Percentiles rank a stretch among this genome's conserved stretches.
Evolutionary conservation across 2,888 invertebrate genomes (phyloP).

Genomic region (Asteroscopus sphinx): DNA sequence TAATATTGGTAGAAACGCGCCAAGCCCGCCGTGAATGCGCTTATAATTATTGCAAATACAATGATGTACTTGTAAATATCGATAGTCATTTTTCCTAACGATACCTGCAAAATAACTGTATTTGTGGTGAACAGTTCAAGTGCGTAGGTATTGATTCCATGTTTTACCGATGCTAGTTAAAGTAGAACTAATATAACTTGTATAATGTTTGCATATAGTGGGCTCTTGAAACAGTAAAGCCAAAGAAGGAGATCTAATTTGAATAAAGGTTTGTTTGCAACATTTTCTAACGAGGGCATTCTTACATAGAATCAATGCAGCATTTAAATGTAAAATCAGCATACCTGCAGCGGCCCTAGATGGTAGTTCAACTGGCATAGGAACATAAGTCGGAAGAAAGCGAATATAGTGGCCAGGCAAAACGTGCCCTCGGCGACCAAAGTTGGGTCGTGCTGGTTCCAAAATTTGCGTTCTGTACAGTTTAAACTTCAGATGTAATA

Average conservation of each 20-base stretch:
- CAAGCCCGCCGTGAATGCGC: slow-evolving; percentile 91
- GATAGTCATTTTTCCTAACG: slow-evolving; percentile 92
- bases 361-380: slow-evolving; percentile 91
- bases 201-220: slow-evolving; percentile 32
- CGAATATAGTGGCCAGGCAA: slow-evolving; percentile 91
- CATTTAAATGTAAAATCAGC: slow-evolving; percentile 60
- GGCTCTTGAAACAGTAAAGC: slow-evolving; percentile 51
- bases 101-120: slow-evolving; percentile 81
- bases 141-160: slow-evolving; percentile 29
- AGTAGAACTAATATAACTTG: slow-evolving; percentile 21
- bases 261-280: slow-evolving; percentile 55
- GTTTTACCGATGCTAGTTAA: slow-evolving; percentile 9
- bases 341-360: slow-evolving; percentile 90
- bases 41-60: slow-evolving; percentile 90
- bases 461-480: slow-evolving; percentile 90
- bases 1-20: slow-evolving; percentile 92
- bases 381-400: slow-evolving; percentile 91
- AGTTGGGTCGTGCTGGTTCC: slow-evolving; percentile 91
- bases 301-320: slow-evolving; percentile 55
- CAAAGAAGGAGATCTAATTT: slow-evolving; percentile 54
- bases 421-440: slow-evolving; percentile 92
- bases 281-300: slow-evolving; percentile 64
- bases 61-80: slow-evolving; percentile 91
- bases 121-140: slow-evolving; percentile 27
- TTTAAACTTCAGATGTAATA: slow-evolving; percentile 32